Conservation (phyloP, 1,140 invertebrate species). For the Phymastichus coffea region DNA sequence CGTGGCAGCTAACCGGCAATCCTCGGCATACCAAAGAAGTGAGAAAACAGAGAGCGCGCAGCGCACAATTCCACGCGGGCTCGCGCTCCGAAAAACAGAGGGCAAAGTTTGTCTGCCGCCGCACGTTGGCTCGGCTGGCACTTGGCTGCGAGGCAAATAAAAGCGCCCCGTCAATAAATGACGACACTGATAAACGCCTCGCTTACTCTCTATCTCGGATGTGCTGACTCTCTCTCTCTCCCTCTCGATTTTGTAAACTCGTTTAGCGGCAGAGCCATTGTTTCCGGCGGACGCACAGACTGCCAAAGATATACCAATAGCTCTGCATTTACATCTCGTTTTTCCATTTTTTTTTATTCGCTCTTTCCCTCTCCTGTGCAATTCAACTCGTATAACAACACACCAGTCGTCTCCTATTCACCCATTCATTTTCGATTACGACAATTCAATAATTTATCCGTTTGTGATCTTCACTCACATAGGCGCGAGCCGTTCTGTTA, state of each 20-base stretch:
- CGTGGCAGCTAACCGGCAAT: too few species aligned
- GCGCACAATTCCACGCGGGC: not conserved
- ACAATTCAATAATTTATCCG: too few species aligned
- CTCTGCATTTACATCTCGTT: conserved; percentile 18
- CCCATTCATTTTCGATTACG: conserved; percentile 17
- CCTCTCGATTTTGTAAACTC: conserved; percentile 21
- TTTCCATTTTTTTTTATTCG: conserved; percentile 7
- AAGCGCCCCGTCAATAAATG: conserved; percentile 26
- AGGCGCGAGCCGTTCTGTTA: too few species aligned
- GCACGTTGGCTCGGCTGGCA: not conserved
- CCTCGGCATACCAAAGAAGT: not conserved
- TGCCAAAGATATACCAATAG: conserved; percentile 17
- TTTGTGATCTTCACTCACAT: too few species aligned
- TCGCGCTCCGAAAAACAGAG: too few species aligned
- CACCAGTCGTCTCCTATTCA: not conserved
- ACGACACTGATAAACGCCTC: conserved; percentile 30
- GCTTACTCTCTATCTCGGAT: not conserved
- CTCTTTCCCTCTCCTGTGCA: not conserved
- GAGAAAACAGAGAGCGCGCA: not conserved
- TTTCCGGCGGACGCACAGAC: conserved; percentile 1
- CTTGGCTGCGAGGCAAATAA: conserved; percentile 20
- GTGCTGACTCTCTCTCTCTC: not conserved
- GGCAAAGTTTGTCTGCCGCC: too few species aligned
- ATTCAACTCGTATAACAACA: too few species aligned
- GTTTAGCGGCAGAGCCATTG: conserved; percentile 20